These are phyloP conservation scores for Crotalus viridis DNA, from an alignment of 2,113 vertebrate genomes.

Conservation along the genomic window DNA sequence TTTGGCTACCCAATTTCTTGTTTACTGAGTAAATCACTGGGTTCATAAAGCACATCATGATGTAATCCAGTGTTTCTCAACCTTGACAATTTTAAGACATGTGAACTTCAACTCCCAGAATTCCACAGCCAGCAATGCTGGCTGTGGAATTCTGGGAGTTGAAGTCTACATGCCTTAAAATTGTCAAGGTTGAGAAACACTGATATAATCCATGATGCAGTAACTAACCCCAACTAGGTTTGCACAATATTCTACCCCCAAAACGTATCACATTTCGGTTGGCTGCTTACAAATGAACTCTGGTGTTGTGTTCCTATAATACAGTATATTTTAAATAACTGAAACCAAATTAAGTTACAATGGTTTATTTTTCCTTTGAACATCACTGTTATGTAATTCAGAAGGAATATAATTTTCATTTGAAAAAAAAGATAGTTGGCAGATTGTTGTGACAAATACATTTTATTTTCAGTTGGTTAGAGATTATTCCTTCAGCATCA, in stretches of 20 bases:
- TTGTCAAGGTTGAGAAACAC: too few relatives aligned
- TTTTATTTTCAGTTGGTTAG: slow-evolving; percentile 13
- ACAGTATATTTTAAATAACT: background rate
- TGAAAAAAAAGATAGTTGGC: background rate
- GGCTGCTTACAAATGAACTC: background rate
- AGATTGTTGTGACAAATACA: slow-evolving; percentile 12
- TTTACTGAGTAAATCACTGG: background rate
- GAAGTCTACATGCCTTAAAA: too few relatives aligned
- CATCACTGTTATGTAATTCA: background rate
- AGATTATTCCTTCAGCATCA: background rate
- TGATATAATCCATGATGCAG: background rate
- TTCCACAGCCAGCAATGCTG: too few relatives aligned
- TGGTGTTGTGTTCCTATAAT: background rate
- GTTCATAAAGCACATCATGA: background rate
- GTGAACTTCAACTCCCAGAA: too few relatives aligned
- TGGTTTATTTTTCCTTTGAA: background rate
- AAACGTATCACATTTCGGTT: background rate
- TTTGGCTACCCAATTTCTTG: background rate
- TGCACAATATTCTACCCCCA: background rate
- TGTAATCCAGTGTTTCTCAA: background rate
- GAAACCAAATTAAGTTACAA: background rate
- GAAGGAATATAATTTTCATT: background rate
- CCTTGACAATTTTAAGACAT: too few relatives aligned
- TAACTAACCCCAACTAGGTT: background rate
- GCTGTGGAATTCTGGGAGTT: too few relatives aligned